Base-by-base conservation (phyloP, 2,113 vertebrate genomes). In the Antennarius striatus region DNA sequence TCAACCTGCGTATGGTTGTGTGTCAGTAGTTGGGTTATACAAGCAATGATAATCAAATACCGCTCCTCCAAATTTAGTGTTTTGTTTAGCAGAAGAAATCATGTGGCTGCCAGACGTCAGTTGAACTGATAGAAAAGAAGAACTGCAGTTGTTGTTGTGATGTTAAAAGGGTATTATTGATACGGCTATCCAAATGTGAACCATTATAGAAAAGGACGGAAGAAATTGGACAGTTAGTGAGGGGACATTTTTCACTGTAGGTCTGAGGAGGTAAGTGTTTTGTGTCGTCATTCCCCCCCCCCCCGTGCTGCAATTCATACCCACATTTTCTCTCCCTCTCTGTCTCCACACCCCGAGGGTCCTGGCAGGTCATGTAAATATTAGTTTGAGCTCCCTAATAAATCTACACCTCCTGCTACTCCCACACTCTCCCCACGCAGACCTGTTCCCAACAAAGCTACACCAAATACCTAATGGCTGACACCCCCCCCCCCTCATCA, bases 311-410 rank as follows among this genome's bases (percentile, higher is more conserved):
- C 52, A 71, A 10, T 63, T 73, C 56, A 73, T 71, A 82, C 57
- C 49, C 11, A 30, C 49, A 68, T 68, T 77, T 74, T 63, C 50
- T 61, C 56, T 74, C 56, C 29, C 68, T 79, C 61, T 74, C 50
- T 53, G 58, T 74, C 61, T 72, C 13, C 57, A 63, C 66, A 76
- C 61, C 47, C 58, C 86, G 59, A 47, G 28, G 85, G 80, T 88
- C 85, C 49, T 54, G 47, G 71, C 84, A 86, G 91, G 87, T 94
- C 84, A 70, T 39, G 90, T 88, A 91, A 91, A 91, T 88, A 90
- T 90, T 89, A 89, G 77, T 92, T 75, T 81, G 75, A 93, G 87
- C 68, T 77, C 82, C 83, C 83, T 77, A 79, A 77, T 81, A 91
- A 91, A 91, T 89, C 88, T 88, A 81, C 80, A 76, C 7, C 56